phyloP scores from a whole-genome alignment of 2,888 invertebrate species.

The Patella depressa region DNA sequence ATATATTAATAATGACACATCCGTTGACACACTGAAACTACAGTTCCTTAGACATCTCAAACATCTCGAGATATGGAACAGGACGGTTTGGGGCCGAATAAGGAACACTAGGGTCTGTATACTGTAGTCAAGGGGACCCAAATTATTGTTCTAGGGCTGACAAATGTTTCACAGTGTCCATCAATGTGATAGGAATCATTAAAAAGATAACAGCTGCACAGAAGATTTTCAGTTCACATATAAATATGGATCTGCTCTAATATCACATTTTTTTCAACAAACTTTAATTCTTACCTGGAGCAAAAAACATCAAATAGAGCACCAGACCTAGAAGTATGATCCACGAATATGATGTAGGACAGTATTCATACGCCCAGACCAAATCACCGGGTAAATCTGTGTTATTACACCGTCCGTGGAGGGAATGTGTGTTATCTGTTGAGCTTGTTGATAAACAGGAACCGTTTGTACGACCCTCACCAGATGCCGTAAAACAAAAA shows the following conservation, averaged over 20 bases:
- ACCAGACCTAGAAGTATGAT: slow-evolving; percentile 71
- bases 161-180: too few species aligned
- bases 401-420: slow-evolving; percentile 53
- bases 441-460: slow-evolving; percentile 61
- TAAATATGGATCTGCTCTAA: background rate
- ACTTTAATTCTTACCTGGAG: slow-evolving; percentile 65
- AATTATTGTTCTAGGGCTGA: too few species aligned
- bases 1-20: too few species aligned
- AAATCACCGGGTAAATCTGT: slow-evolving; percentile 35
- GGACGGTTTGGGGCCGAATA: too few species aligned
- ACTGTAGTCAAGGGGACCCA: too few species aligned
- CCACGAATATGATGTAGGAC: slow-evolving; percentile 72
- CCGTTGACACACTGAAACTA: too few species aligned
- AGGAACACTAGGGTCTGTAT: too few species aligned
- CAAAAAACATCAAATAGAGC: slow-evolving; percentile 73
- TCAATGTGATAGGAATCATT: too few species aligned
- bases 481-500: slow-evolving; percentile 68
- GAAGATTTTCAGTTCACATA: background rate
- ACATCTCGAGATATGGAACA: too few species aligned
- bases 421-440: slow-evolving; percentile 44
- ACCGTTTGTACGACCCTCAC: slow-evolving; percentile 57
- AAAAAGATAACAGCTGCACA: background rate
- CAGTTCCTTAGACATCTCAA: too few species aligned
- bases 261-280: background rate
- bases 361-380: slow-evolving; percentile 71